phyloP scores from a whole-genome alignment of 1,140 invertebrate species.

The Monomorium pharaonis region DNA sequence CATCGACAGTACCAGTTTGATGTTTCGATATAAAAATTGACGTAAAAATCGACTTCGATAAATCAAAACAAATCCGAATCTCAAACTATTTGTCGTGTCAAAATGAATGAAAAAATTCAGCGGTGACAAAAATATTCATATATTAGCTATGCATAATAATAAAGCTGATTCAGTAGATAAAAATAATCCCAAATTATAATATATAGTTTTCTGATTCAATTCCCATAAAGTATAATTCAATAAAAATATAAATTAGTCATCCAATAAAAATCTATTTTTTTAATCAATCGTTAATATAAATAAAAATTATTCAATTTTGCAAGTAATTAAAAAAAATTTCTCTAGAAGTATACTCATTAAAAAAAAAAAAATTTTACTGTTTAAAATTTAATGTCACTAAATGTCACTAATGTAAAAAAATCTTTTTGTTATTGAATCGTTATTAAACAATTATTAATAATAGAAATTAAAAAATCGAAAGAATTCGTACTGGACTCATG shows the following conservation, averaged over 20 bases:
- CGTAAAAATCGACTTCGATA: slow-evolving; percentile 23
- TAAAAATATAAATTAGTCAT: background rate
- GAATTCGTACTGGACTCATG: background rate
- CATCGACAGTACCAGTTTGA: slow-evolving; percentile 32
- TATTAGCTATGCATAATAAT: background rate
- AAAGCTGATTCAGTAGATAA: background rate
- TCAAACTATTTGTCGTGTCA: slow-evolving; percentile 5
- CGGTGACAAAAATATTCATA: background rate
- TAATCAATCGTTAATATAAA: background rate
- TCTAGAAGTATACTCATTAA: background rate
- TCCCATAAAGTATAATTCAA: background rate
- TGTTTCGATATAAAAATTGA: slow-evolving; percentile 1
- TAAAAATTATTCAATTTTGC: background rate
- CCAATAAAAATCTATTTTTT: background rate
- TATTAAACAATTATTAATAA: background rate
- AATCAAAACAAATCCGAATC: background rate
- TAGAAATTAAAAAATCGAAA: background rate
- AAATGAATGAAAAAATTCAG: slow-evolving; percentile 7
- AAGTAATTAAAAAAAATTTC: background rate
- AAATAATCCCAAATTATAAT: background rate
- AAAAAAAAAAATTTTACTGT: background rate
- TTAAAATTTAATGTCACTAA: background rate
- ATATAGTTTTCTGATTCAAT: background rate
- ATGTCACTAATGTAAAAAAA: too few relatives aligned
- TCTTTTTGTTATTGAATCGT: background rate